Base-by-base conservation (phyloP, 2,888 invertebrate species). In the Dryocosmus kuriphilus region DNA sequence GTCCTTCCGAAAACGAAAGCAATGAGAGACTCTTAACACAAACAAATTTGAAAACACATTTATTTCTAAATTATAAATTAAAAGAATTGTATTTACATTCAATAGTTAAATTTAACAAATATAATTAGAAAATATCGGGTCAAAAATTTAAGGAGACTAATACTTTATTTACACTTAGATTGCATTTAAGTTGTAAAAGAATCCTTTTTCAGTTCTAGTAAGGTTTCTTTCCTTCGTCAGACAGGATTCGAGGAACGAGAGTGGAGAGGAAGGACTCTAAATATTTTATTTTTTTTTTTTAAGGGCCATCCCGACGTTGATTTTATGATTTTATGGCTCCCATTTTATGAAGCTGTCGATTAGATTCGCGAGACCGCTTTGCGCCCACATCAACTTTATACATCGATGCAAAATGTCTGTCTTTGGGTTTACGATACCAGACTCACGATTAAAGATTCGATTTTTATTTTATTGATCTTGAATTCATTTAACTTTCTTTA, bases 301-400 rank as follows among this genome's bases (percentile, higher is more conserved):
- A 41, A 41, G 41, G 83, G 80, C 83, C 81, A 83, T 80, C 76
- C 82, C 80, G 85, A 88, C 85, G 89, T 88, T 87, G 87, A 90
- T 91, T 91, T 89, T 90, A 91, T 87, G 87, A 90, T 91, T 91
- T 89, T 90, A 91, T 88, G 88, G 86, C 86, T 88, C 88, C 83
- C 89, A 90, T 91, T 90, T 91, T 89, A 90, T 87, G 90, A 89
- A 91, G 89, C 89, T 90, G 91, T 91, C 91, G 91, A 91, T 91
- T 91, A 90, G 90, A 90, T 87, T 85, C 82, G 16, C 84, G 80
- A 81, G 75, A 83, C 79, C 78, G 51, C n/a, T 51, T 51, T n/a
- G n/a, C 81, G 79, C 82, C 82, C 83, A 81, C 81, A 81, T 77
- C 79, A 80, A 78, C 82, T 80, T 81, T 79, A 80, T 81, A 80